phyloP scores from a whole-genome alignment of 1,140 invertebrate species.

The Tetramorium simillimum region DNA sequence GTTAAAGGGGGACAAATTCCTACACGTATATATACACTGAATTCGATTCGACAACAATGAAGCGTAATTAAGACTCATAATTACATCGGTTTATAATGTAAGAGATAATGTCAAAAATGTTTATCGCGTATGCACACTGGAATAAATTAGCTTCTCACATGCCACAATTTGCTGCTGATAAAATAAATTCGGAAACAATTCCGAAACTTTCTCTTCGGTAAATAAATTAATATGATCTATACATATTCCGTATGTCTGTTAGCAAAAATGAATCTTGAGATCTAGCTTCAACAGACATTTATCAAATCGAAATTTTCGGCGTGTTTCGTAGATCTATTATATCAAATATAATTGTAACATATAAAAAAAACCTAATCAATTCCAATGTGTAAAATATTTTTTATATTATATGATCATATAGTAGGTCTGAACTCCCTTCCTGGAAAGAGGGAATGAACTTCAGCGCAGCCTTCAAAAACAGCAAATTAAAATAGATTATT shows the following conservation, averaged over 20 bases:
- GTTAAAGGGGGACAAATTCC: slow-evolving; percentile 66
- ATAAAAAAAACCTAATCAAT: not conserved
- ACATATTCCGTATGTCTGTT: not conserved
- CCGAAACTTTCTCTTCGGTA: not conserved
- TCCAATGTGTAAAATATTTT: not conserved
- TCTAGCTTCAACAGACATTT: not conserved
- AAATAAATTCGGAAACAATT: not conserved
- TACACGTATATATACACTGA: slow-evolving; percentile 74
- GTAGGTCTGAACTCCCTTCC: not conserved
- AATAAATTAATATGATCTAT: not conserved
- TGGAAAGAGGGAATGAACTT: not conserved
- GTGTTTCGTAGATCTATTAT: not conserved
- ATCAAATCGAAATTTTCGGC: not conserved
- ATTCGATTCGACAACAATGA: slow-evolving; percentile 69
- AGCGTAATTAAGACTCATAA: slow-evolving; percentile 11
- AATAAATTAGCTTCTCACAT: not conserved
- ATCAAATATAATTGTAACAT: not conserved
- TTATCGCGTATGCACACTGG: not conserved
- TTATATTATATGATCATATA: not conserved
- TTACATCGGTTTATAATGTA: not conserved
- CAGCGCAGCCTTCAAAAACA: not conserved
- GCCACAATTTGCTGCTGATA: not conserved
- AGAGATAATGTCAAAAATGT: slow-evolving; percentile 5
- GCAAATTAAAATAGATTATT: not conserved
- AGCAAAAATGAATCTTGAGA: not conserved